phyloP scores from a whole-genome alignment of 2,888 invertebrate genomes.

The Epiperipatus broadwayi region DNA sequence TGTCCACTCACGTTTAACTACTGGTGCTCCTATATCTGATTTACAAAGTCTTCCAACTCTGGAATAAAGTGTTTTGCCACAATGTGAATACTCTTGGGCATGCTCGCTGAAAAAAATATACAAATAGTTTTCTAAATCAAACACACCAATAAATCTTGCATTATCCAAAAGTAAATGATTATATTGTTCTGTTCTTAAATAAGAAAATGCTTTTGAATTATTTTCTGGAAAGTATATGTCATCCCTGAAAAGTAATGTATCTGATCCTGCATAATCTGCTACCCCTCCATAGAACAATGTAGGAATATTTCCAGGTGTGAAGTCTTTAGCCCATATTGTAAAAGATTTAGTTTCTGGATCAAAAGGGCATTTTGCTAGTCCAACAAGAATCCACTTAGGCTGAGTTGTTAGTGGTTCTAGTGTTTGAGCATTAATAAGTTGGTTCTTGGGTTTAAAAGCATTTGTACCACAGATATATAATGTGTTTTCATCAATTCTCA shows the following conservation, averaged over 20 bases:
- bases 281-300: conserved; percentile 93
- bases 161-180: conserved; percentile 41
- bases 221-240: too few species aligned
- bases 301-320: conserved; percentile 77
- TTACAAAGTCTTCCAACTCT: conserved; percentile 93
- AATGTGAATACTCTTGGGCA: conserved; percentile 78
- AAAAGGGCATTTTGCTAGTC: conserved; percentile 90
- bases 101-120: too few species aligned
- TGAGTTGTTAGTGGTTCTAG: too few species aligned
- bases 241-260: conserved; percentile 90
- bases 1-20: too few species aligned
- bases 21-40: too few species aligned
- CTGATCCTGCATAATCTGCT: conserved; percentile 90
- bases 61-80: conserved; percentile 87
- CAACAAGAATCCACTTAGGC: too few species aligned
- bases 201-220: too few species aligned
- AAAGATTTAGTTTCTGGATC: conserved; percentile 95
- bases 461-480: conserved; percentile 85
- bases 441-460: conserved; percentile 85
- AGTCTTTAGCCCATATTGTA: conserved; percentile 83
- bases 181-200: too few species aligned
- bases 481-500: conserved; percentile 71
- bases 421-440: too few species aligned
- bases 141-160: too few species aligned
- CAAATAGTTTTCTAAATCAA: too few species aligned